A percentile compares a stretch with the other conserved stretches of the same genome.
phyloP scores from a whole-genome alignment of 2,113 vertebrate genomes.

The Tupaia chinensis region DNA sequence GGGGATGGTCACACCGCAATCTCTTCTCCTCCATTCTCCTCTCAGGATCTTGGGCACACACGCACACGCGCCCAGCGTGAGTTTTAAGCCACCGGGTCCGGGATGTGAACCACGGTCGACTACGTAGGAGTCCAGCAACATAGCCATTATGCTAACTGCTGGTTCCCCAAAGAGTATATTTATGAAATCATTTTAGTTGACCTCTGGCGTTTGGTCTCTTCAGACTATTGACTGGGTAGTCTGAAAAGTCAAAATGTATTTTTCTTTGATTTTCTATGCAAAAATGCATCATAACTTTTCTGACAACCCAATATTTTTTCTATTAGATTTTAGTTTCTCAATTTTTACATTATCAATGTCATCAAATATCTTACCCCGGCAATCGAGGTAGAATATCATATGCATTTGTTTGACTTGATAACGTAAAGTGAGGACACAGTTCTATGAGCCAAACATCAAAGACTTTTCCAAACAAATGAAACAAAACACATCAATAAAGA shows the following conservation, averaged over 20 bases:
- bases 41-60: too few species aligned
- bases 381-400: background rate
- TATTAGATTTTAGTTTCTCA: slow-evolving; percentile 16
- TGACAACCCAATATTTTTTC: background rate
- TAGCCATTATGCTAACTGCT: too few species aligned
- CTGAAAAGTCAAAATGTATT: too few species aligned
- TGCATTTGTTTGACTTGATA: background rate
- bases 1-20: too few species aligned
- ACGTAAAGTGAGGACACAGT: background rate
- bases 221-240: background rate
- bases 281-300: too few species aligned
- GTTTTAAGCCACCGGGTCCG: too few species aligned
- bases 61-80: too few species aligned
- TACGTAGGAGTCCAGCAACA: too few species aligned
- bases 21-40: too few species aligned
- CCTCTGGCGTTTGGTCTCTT: background rate
- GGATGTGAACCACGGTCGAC: too few species aligned
- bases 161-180: too few species aligned
- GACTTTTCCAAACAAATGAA: background rate
- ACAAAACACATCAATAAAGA: background rate
- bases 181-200: background rate
- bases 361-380: background rate
- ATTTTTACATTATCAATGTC: background rate
- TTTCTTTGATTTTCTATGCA: too few species aligned
- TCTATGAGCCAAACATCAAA: background rate